Base-by-base conservation (phyloP, 1,140 invertebrate genomes). In the Drosophila eugracilis region DNA sequence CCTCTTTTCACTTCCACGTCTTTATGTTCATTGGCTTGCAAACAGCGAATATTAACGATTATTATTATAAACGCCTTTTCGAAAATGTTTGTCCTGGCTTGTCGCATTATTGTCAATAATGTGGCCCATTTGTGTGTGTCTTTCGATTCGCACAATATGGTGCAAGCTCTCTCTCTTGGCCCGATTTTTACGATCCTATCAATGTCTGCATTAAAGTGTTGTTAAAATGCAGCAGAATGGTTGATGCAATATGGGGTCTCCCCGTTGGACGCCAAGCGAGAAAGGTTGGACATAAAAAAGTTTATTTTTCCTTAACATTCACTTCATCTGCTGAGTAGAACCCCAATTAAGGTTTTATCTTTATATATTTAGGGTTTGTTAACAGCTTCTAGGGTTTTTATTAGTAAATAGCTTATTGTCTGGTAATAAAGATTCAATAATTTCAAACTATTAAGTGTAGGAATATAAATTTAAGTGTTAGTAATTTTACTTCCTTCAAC, bases 21-120 rank as follows among this genome's bases (percentile, higher is more conserved):
- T 39, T 45, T 48, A 75, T 30, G 17, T 42, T 49, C 48, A 52
- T 37, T 12, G 22, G 15, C 36, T 52, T 32, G 19, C 36, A 44
- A 44, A 41, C 42, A 58, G 36, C 42, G 32, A 53, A 53, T 70
- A 76, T 73, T 73, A 80, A 67, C 55, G 73, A 73, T 81, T 74
- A 74, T 78, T 59, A 74, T 75, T 55, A 74, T 69, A 58, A 71
- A 54, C 47, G 63, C 36, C 41, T 44, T 77, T 36, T 21, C 17
- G 21, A 67, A 39, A 83, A 73, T 70, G 63, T 76, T 66, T 59
- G 45, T 41, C 75, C 54, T 21, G 65, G 39, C 47, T 53, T 70
- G 52, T 58, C 53, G 49, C 65, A 66, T 72, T 80, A 66, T 53
- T 60, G 72, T 66, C 72, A 37, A 66, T 66, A 66, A 52, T 63